Conservation (phyloP, 1,140 invertebrate genomes). For the Lasioglossum albipes region DNA sequence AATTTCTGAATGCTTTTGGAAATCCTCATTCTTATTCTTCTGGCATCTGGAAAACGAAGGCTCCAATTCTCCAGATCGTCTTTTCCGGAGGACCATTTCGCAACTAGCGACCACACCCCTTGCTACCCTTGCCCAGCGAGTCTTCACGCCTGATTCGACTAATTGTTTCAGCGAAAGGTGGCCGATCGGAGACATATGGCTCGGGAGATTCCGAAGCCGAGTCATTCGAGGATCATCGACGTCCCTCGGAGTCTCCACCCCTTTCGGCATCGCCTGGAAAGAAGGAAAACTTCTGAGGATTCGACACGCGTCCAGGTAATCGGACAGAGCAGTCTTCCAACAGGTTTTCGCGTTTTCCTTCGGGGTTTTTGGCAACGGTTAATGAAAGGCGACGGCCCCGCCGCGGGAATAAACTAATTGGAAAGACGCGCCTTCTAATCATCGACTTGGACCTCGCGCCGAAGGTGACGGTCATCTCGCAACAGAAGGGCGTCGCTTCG, state of each 20-base stretch:
- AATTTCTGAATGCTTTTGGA: too few species aligned
- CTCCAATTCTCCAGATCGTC: slow-evolving; percentile 11
- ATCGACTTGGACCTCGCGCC: slow-evolving; percentile 51
- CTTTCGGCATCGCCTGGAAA: slow-evolving; percentile 30
- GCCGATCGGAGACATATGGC: slow-evolving; percentile 51
- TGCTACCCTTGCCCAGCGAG: slow-evolving; percentile 44
- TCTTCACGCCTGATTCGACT: slow-evolving; percentile 68
- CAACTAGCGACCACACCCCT: slow-evolving; percentile 74
- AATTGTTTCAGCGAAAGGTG: slow-evolving; percentile 58
- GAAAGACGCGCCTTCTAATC: slow-evolving; percentile 64
- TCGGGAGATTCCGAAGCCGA: slow-evolving; percentile 39
- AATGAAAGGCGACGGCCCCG: slow-evolving; percentile 59
- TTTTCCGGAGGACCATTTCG: slow-evolving; percentile 63
- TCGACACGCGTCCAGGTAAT: slow-evolving; percentile 57
- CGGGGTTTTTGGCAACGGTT: slow-evolving; percentile 37
- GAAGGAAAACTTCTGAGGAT: slow-evolving; percentile 33
- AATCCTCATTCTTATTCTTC: too few species aligned
- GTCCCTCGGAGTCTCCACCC: slow-evolving; percentile 53
- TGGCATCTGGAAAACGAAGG: slow-evolving; percentile 68
- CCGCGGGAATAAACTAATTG: slow-evolving; percentile 67
- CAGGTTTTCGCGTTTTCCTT: slow-evolving; percentile 32
- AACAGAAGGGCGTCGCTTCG: slow-evolving; percentile 40
- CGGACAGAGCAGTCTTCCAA: slow-evolving; percentile 30
- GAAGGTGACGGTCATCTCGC: slow-evolving; percentile 51
- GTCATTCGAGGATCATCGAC: slow-evolving; percentile 48